phyloP scores from a whole-genome alignment of 1,140 invertebrate genomes.

The Sweltsa coloradensis region DNA sequence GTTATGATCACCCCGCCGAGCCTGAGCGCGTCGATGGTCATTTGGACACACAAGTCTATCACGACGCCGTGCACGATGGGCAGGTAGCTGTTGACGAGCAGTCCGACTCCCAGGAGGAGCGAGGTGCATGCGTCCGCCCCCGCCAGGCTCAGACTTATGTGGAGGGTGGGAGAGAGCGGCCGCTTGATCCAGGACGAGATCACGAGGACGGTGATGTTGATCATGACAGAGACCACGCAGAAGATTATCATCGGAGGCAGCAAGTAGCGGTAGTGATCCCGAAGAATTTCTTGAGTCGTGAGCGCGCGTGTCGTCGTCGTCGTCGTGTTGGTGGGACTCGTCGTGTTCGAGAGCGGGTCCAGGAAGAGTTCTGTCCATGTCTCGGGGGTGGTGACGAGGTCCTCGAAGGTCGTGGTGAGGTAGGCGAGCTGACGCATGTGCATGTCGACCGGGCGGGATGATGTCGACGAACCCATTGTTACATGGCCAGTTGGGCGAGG shows the following conservation, averaged over 20 bases:
- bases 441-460: too few relatives aligned
- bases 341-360: too few relatives aligned
- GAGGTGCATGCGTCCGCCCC: constrained; percentile 43
- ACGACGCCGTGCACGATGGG: constrained; percentile 7
- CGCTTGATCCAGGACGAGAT: constrained; percentile 38
- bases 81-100: constrained; percentile 41
- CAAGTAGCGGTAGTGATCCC: not conserved
- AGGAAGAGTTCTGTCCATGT: too few relatives aligned
- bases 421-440: too few relatives aligned
- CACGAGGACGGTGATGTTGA: constrained; percentile 38
- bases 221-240: constrained; percentile 33
- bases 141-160: constrained; percentile 44
- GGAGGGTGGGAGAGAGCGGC: constrained; percentile 41
- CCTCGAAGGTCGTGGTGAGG: too few relatives aligned
- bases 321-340: too few relatives aligned
- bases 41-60: constrained; percentile 23
- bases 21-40: constrained; percentile 37
- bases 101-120: constrained; percentile 32
- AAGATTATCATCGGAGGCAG: constrained; percentile 30
- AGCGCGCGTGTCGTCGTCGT: not conserved
- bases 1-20: constrained; percentile 43
- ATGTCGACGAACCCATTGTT: too few relatives aligned
- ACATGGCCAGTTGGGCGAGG: too few relatives aligned
- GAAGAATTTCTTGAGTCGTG: not conserved
- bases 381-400: too few relatives aligned